These are phyloP conservation scores for Elgaria multicarinata DNA, from an alignment of 2,113 vertebrate genomes.

Conservation along the genomic window DNA sequence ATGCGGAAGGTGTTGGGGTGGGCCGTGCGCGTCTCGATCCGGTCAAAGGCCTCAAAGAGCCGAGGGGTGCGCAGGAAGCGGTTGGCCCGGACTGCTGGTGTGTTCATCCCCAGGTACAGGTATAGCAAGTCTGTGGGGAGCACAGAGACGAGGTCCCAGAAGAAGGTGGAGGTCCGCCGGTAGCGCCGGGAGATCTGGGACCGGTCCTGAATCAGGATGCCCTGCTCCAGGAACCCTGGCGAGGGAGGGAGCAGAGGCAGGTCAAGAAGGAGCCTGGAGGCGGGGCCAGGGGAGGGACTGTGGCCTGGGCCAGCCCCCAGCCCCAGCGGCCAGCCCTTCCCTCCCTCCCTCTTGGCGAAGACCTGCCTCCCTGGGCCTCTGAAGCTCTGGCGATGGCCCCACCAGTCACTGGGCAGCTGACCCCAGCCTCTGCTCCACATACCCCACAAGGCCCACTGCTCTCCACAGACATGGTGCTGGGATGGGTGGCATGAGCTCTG, in stretches of 20 bases:
- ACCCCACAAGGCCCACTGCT: no score
- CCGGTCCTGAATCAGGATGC: constrained; percentile 82
- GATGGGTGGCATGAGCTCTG: no score
- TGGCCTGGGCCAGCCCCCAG: neutral
- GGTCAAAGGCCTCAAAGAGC: constrained; percentile 87
- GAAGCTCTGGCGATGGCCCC: no score
- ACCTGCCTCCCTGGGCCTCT: no score
- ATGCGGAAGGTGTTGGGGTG: constrained; percentile 89
- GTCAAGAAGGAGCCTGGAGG: fast-evolving
- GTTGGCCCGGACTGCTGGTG: constrained; percentile 82
- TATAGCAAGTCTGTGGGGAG: constrained; percentile 88
- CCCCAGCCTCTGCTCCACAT: no score
- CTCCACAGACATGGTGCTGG: no score
- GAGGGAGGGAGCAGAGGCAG: no score
- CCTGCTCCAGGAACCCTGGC: constrained; percentile 88
- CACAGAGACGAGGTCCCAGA: constrained; percentile 79
- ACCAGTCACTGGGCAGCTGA: no score
- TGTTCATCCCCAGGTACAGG: constrained; percentile 73
- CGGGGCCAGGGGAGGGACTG: no score
- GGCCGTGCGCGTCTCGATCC: constrained; percentile 85
- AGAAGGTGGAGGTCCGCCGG: constrained; percentile 77
- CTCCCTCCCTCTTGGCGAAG: neutral
- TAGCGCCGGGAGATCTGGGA: constrained; percentile 76
- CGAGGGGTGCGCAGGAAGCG: constrained; percentile 83
- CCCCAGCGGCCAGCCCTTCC: neutral